These are phyloP conservation scores for Episyrphus balteatus DNA, from an alignment of 1,140 invertebrate species.

Conservation along the genomic window DNA sequence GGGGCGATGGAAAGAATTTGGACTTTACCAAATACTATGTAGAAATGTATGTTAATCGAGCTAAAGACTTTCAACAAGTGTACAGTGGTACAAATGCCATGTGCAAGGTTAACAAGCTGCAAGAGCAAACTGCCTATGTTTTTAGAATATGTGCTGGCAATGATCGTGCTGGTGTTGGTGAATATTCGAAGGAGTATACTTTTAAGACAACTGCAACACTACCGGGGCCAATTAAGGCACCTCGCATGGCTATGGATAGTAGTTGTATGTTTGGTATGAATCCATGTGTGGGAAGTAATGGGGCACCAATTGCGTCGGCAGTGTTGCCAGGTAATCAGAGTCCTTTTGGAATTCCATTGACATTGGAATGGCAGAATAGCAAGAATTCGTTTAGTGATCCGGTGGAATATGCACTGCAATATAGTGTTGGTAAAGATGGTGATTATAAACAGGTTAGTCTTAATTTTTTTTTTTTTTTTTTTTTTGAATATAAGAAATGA, in stretches of 20 bases:
- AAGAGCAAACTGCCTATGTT: conserved; percentile 63
- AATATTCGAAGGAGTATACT: conserved; percentile 55
- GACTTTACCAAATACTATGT: conserved; percentile 66
- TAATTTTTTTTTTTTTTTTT: not conserved
- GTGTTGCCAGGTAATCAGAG: conserved; percentile 8
- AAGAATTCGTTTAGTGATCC: conserved; percentile 33
- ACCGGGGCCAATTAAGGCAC: conserved; percentile 61
- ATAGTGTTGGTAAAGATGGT: conserved; percentile 13
- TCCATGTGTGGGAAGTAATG: not conserved
- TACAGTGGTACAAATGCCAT: conserved; percentile 65
- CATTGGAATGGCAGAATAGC: conserved; percentile 45
- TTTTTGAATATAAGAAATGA: not conserved
- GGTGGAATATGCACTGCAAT: conserved; percentile 32
- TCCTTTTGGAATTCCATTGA: conserved; percentile 27
- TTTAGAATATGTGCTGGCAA: conserved; percentile 76
- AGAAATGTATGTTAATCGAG: conserved; percentile 59
- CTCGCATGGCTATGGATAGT: conserved; percentile 41
- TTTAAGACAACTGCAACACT: conserved; percentile 66
- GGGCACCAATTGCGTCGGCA: conserved; percentile 21
- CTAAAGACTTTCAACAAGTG: conserved; percentile 58
- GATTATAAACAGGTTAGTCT: conserved; percentile 7
- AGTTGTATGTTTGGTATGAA: not conserved
- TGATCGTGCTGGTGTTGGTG: conserved; percentile 65
- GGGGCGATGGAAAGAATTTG: conserved; percentile 57
- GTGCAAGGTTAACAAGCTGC: conserved; percentile 69